phyloP scores from a whole-genome alignment of 2,113 vertebrate genomes.

The Donacobius atricapilla region DNA sequence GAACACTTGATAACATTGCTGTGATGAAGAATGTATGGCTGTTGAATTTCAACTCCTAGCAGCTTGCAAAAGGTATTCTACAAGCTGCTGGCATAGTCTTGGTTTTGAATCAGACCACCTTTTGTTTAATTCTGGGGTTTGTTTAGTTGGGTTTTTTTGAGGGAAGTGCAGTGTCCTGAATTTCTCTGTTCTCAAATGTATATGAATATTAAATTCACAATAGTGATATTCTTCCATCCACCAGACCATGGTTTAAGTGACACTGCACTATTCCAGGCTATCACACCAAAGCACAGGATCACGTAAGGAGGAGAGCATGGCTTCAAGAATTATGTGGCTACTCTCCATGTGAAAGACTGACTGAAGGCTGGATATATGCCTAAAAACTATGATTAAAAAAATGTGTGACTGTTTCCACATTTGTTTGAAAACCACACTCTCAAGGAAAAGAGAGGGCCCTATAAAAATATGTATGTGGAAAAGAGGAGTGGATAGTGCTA shows the following conservation, averaged over 20 bases:
- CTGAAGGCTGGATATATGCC: not conserved
- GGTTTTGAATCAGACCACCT: not conserved
- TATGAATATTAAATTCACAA: not conserved
- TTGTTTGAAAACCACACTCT: not conserved
- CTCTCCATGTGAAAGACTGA: not conserved
- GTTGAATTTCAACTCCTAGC: not conserved
- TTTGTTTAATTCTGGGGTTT: not conserved
- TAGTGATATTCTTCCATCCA: not conserved
- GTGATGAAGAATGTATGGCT: not conserved
- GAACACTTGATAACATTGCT: not conserved
- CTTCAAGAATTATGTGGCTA: not conserved
- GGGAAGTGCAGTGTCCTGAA: fast-evolving
- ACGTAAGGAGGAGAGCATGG: not conserved
- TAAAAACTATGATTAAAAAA: not conserved
- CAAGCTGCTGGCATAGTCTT: not conserved
- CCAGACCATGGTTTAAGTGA: not conserved
- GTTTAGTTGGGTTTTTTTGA: not conserved
- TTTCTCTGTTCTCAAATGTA: not conserved
- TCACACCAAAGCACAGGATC: not conserved
- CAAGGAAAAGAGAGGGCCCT: not conserved
- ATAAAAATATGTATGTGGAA: not conserved
- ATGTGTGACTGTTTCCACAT: not conserved
- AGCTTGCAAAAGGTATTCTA: not conserved
- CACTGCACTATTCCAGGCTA: not conserved
- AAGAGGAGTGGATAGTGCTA: not conserved